Evolutionary conservation across 2,113 vertebrate genomes (phyloP).

Genomic region (Antidorcas marsupialis): DNA sequence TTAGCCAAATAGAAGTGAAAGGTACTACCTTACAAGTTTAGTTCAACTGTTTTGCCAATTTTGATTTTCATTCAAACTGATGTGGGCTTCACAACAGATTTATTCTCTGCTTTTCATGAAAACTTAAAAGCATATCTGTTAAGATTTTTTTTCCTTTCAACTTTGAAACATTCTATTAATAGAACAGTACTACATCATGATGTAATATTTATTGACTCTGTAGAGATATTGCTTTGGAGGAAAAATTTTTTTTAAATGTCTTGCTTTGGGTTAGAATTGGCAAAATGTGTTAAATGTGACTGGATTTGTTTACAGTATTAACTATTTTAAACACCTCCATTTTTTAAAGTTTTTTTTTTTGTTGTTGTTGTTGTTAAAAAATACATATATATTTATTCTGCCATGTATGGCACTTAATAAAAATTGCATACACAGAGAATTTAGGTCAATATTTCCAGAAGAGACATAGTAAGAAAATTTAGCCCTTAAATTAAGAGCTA

Average conservation of each 20-base stretch:
- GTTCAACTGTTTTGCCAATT: neutral
- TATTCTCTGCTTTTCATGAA: slow-evolving; percentile 22
- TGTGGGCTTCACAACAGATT: slow-evolving; percentile 16
- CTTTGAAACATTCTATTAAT: neutral
- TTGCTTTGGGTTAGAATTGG: neutral
- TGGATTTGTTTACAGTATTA: slow-evolving; percentile 26
- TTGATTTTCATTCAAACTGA: slow-evolving; percentile 17
- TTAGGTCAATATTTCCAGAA: slow-evolving; percentile 14
- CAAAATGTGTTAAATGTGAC: slow-evolving; percentile 38
- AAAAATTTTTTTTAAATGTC: neutral
- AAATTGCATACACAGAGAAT: neutral
- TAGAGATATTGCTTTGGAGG: neutral
- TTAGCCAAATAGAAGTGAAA: neutral
- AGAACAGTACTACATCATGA: neutral
- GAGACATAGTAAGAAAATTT: slow-evolving; percentile 24
- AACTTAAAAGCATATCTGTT: neutral
- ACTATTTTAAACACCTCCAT: neutral
- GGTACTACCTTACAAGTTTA: neutral
- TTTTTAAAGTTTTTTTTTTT: slow-evolving; percentile 15
- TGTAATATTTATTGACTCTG: neutral
- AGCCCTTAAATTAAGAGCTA: slow-evolving; percentile 40
- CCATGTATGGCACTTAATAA: slow-evolving; percentile 25
- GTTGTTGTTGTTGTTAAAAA: neutral
- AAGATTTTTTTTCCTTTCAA: neutral
- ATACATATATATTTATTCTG: neutral